phyloP scores from a whole-genome alignment of 2,888 invertebrate genomes.

The Drosophila fungiperda region DNA sequence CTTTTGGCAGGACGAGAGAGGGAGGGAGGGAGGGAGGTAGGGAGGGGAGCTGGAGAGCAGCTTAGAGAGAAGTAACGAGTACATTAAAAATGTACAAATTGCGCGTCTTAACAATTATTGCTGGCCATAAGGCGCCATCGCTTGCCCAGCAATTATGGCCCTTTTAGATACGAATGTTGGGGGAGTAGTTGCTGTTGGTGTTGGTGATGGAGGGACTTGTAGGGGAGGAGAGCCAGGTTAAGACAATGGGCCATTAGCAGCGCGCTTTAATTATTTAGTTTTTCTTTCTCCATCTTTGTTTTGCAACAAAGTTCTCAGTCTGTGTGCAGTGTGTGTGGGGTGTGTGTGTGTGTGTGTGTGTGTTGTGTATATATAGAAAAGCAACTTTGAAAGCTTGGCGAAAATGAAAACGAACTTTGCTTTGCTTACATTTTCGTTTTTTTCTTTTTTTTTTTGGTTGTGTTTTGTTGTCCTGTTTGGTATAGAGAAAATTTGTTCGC shows the following conservation, averaged over 20 bases:
- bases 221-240: constrained; percentile 27
- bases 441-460: constrained; percentile 8
- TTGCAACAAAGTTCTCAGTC: constrained; percentile 49
- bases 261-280: constrained; percentile 78
- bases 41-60: neutral
- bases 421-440: constrained; percentile 38
- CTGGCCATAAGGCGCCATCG: constrained; percentile 60
- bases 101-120: constrained; percentile 81
- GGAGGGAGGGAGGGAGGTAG: neutral
- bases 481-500: constrained; percentile 66
- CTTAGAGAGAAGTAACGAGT: constrained; percentile 37
- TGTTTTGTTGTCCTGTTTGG: constrained; percentile 26
- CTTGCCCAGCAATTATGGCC: constrained; percentile 71
- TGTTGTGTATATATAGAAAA: constrained; percentile 28
- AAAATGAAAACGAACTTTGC: constrained; percentile 71
- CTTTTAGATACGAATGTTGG: constrained; percentile 49
- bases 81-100: constrained; percentile 81
- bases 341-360: neutral
- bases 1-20: constrained; percentile 9
- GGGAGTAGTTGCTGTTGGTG: neutral
- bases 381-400: constrained; percentile 45
- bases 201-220: neutral
- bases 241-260: constrained; percentile 80
- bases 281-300: constrained; percentile 15
- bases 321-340: neutral